Conservation (phyloP, 2,888 invertebrate genomes). For the Conistra vaccinii region DNA sequence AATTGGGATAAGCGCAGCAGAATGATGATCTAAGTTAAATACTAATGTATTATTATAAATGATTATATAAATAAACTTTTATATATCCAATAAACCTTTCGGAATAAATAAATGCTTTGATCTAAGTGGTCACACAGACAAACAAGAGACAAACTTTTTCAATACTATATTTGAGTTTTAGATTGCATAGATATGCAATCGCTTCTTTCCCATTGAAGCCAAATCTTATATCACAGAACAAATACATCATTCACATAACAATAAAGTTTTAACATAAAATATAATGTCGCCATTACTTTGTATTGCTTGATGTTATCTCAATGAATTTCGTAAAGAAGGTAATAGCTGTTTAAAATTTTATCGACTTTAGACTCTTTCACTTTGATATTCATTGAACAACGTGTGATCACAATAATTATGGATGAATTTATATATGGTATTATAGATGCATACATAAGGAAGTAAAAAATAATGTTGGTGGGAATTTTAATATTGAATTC, state of each 20-base stretch:
- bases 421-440: background rate
- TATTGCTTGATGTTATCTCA: slow-evolving; percentile 60
- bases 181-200: background rate
- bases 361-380: slow-evolving; percentile 43
- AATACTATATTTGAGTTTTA: background rate
- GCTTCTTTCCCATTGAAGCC: slow-evolving; percentile 9
- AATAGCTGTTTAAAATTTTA: slow-evolving; percentile 57
- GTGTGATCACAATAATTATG: slow-evolving; percentile 44
- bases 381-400: slow-evolving; percentile 19
- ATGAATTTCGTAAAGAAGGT: slow-evolving; percentile 62
- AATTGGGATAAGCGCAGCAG: too few species aligned
- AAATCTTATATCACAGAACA: slow-evolving; percentile 57
- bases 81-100: too few species aligned
- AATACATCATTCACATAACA: slow-evolving; percentile 61
- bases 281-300: slow-evolving; percentile 60
- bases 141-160: background rate
- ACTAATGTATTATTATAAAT: too few species aligned
- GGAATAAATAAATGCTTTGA: too few species aligned
- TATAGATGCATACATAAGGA: slow-evolving; percentile 17
- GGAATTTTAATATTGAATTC: slow-evolving; percentile 27
- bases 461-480: slow-evolving; percentile 21
- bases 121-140: background rate
- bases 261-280: slow-evolving; percentile 62
- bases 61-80: too few species aligned
- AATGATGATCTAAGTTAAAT: too few species aligned